Conservation (phyloP, 2,797 vertebrate genomes). For the Limnodromus scolopaceus region DNA sequence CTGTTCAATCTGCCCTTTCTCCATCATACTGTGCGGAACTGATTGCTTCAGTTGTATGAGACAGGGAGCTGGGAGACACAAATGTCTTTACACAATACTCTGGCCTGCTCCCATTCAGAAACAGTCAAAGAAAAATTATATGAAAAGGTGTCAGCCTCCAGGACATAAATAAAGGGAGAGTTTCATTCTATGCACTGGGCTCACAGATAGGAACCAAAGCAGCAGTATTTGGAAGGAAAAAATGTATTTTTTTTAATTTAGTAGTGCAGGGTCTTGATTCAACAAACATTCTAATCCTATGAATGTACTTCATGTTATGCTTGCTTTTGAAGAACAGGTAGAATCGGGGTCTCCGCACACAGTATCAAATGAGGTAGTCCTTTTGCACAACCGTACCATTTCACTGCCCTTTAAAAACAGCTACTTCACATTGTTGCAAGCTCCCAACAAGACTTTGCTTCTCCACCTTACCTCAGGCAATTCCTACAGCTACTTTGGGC, state of each 20-base stretch:
- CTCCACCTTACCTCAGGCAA: neutral
- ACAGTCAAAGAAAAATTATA: neutral
- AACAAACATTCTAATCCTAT: neutral
- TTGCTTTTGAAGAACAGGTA: neutral
- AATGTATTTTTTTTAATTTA: neutral
- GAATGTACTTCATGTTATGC: neutral
- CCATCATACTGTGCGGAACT: neutral
- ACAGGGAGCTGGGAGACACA: neutral
- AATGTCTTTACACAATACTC: neutral
- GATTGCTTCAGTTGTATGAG: neutral
- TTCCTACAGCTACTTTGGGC: neutral
- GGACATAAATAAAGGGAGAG: neutral
- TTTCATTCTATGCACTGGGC: neutral
- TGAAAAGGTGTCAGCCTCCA: neutral
- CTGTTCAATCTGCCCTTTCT: constrained; percentile 17
- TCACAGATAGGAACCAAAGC: neutral
- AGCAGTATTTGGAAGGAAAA: neutral
- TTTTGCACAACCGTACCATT: neutral
- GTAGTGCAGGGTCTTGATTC: neutral
- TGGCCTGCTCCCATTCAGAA: neutral
- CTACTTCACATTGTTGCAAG: neutral
- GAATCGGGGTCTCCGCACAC: neutral
- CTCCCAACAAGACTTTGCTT: neutral
- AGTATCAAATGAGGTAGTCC: neutral
- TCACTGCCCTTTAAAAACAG: neutral